Percentiles rank a stretch among this genome's conserved stretches.
These are phyloP conservation scores for Drosophila lutescens DNA, from an alignment of 2,888 invertebrate genomes.

Conservation along the genomic window DNA sequence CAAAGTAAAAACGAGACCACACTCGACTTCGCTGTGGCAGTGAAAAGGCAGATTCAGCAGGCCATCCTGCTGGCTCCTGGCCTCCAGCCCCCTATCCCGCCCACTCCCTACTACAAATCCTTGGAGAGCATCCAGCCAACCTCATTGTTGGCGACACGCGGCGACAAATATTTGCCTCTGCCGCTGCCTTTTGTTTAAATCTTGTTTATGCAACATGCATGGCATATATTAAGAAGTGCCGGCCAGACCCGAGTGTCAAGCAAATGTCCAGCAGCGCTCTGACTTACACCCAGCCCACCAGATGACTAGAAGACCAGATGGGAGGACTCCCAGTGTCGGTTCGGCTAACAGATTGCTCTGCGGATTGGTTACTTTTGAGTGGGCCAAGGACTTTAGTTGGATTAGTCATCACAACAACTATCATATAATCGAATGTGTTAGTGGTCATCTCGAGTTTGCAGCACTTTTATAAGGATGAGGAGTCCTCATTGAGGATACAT, in stretches of 20 bases:
- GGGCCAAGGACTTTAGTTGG: slow-evolving; percentile 22
- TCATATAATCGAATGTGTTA: not conserved
- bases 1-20: slow-evolving; percentile 64
- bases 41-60: slow-evolving; percentile 55
- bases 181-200: slow-evolving; percentile 68
- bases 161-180: slow-evolving; percentile 67
- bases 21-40: slow-evolving; percentile 46
- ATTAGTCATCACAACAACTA: not conserved
- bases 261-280: slow-evolving; percentile 50
- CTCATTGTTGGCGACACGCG: slow-evolving; percentile 56
- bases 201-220: slow-evolving; percentile 77
- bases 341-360: slow-evolving; percentile 39
- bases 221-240: slow-evolving; percentile 62
- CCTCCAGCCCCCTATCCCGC: not conserved
- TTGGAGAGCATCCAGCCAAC: slow-evolving; percentile 31
- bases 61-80: slow-evolving; percentile 15
- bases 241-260: slow-evolving; percentile 36
- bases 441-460: not conserved
- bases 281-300: slow-evolving; percentile 45
- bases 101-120: slow-evolving; percentile 8
- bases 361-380: slow-evolving; percentile 9
- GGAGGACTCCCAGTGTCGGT: slow-evolving; percentile 15
- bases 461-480: too few relatives aligned
- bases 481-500: too few relatives aligned
- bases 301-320: slow-evolving; percentile 15